A percentile compares a stretch with the other conserved stretches of the same genome.
Conservation (phyloP, 1,140 invertebrate species). For the Cotesia typhae region DNA sequence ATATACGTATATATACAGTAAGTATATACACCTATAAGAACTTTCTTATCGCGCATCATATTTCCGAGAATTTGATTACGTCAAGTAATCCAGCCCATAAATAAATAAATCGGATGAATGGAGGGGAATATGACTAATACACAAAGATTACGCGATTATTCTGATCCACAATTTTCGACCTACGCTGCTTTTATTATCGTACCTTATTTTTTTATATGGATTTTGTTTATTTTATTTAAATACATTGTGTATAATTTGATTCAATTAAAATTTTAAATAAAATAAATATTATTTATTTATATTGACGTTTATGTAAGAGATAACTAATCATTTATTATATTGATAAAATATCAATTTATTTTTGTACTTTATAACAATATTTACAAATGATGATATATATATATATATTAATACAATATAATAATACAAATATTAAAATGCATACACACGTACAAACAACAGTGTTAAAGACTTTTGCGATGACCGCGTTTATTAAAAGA, state of each 20-base stretch:
- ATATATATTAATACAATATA: neutral
- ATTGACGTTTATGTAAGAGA: no score
- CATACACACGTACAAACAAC: constrained; percentile 2
- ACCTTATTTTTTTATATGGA: neutral
- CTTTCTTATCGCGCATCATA: constrained; percentile 60
- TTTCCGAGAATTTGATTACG: constrained; percentile 60
- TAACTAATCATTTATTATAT: no score
- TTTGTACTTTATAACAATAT: constrained; percentile 10
- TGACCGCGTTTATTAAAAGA: no score
- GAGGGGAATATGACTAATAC: constrained; percentile 51
- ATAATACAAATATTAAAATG: neutral
- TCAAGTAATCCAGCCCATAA: constrained; percentile 58
- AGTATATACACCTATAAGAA: constrained; percentile 24
- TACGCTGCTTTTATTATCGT: constrained; percentile 39
- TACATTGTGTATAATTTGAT: neutral
- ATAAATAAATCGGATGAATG: constrained; percentile 52
- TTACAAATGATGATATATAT: neutral
- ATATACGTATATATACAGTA: neutral
- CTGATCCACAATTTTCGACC: constrained; percentile 54
- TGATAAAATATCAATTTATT: constrained; percentile 6
- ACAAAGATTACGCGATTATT: constrained; percentile 51
- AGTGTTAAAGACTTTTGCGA: no score
- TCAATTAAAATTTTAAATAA: no score
- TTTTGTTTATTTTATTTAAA: neutral
- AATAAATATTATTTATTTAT: no score